Evolutionary conservation across 2,797 vertebrate species (phyloP), one percentile per base, ranked within the genome.

Genomic region (Halcyon badia): DNA sequence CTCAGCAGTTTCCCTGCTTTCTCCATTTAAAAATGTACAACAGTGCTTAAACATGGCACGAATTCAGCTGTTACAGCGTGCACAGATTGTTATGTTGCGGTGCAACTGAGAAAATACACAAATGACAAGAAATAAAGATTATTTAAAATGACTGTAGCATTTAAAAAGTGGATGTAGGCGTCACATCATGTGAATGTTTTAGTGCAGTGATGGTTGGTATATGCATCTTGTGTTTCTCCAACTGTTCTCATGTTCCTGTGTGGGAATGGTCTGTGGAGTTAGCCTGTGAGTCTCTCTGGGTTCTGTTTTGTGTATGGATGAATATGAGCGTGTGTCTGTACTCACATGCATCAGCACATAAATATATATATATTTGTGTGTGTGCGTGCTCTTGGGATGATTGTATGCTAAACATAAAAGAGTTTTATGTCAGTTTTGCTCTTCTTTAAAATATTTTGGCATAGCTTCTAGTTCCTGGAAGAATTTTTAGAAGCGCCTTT

Each of bases 161-260:
- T 89, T 79, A 70, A 86, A 92, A 92, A 91, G 84, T 81, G 82
- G 57, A 80, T 7, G 6, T 49, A 76, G 68, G 52, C 18, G 5
- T 87, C 78, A 81, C 72, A 64, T 94, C 56, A 19, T 79, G 89
- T 76, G 79, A 87, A 83, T 75, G 57, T 62, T 92, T 90, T 44
- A 69, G 87, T 42, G n/a, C 56, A 21, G 15, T 33, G 85, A 69
- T 85, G 93, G 81, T 69, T 7, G 17, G 28, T 68, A 72, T 60
- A 48, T 42, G 6, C 31, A 14, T 92, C 89, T 72, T 89, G 28
- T 79, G 65, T 98, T 97, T 97, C 97, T 92, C 65, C 86, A 42
- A 80, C 52, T 8, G 4, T 90, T 95, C 85, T 94, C 35, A 10
- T 30, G 75, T 91, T 93, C 65, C 4, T 11, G 4, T 42, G 37